A percentile compares a stretch with the other conserved stretches of the same genome.
phyloP scores from a whole-genome alignment of 35 echinoderm and acorn worm genomes.

The Amphiura filiformis region DNA sequence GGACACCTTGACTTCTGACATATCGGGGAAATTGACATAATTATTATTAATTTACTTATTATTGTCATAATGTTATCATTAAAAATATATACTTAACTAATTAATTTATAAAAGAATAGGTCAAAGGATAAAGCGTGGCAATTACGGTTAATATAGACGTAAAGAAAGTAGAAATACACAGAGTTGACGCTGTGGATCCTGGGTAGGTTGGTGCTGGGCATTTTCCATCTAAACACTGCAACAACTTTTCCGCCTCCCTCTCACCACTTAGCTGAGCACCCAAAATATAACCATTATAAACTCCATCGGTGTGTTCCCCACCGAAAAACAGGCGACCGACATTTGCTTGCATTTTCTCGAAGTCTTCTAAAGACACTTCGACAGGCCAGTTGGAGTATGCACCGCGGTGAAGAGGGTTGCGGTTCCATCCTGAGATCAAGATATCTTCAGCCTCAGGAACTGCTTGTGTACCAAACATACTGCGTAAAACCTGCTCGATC shows the following conservation, averaged over 20 bases:
- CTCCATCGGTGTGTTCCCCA: slow-evolving; percentile 35
- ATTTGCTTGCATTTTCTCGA: slow-evolving; percentile 22
- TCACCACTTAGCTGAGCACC: slow-evolving; percentile 19
- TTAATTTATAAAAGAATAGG: no score
- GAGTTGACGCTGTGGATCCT: no score
- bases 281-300: slow-evolving; percentile 38
- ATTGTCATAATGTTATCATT: no score
- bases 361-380: slow-evolving; percentile 36
- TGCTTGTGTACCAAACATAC: neutral
- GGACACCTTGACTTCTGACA: no score
- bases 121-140: no score
- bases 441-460: slow-evolving; percentile 28
- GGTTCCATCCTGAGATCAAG: slow-evolving; percentile 8
- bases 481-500: slow-evolving; percentile 7
- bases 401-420: slow-evolving; percentile 21
- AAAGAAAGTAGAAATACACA: no score
- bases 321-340: slow-evolving; percentile 35
- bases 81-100: no score
- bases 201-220: slow-evolving; percentile 35
- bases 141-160: no score
- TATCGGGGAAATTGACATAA: no score
- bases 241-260: slow-evolving; percentile 39
- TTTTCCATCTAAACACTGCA: slow-evolving; percentile 15
- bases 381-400: slow-evolving; percentile 63
- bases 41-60: no score